phyloP scores from a whole-genome alignment of 2,113 vertebrate species.

The Salvelinus alpinus region DNA sequence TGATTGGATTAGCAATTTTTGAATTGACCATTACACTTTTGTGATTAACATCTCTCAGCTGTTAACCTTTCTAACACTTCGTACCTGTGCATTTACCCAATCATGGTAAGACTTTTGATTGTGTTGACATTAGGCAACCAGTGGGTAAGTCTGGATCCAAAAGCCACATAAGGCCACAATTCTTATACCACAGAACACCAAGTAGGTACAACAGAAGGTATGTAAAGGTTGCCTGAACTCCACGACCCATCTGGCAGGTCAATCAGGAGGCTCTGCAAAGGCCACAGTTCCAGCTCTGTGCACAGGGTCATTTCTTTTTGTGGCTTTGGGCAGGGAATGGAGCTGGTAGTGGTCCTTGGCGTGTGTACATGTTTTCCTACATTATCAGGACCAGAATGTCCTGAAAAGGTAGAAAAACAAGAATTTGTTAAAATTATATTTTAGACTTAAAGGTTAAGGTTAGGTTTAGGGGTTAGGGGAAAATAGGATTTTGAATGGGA shows the following conservation, averaged over 20 bases:
- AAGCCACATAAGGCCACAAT: background rate
- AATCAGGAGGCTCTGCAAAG: constrained; percentile 47
- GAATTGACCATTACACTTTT: constrained; percentile 13
- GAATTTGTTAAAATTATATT: too few species aligned
- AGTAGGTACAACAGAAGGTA: background rate
- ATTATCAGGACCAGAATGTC: too few species aligned
- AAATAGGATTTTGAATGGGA: too few species aligned
- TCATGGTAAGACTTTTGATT: too few species aligned
- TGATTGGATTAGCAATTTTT: constrained; percentile 39
- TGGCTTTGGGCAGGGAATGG: constrained; percentile 2
- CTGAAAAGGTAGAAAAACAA: too few species aligned
- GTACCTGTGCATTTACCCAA: too few species aligned
- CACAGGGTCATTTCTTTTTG: constrained; percentile 57
- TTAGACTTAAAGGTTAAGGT: too few species aligned
- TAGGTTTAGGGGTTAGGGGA: background rate
- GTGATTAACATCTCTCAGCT: too few species aligned
- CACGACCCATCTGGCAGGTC: constrained; percentile 25
- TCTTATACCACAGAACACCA: background rate
- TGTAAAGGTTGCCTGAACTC: constrained; percentile 15
- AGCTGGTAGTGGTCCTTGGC: background rate
- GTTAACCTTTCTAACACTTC: too few species aligned
- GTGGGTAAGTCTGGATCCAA: too few species aligned
- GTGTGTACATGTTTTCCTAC: too few species aligned
- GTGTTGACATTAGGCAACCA: too few species aligned
- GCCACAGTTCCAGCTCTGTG: constrained; percentile 59